Evolutionary conservation across 2,888 invertebrate species (phyloP).

Genomic region (Coleophora flavipennella): DNA sequence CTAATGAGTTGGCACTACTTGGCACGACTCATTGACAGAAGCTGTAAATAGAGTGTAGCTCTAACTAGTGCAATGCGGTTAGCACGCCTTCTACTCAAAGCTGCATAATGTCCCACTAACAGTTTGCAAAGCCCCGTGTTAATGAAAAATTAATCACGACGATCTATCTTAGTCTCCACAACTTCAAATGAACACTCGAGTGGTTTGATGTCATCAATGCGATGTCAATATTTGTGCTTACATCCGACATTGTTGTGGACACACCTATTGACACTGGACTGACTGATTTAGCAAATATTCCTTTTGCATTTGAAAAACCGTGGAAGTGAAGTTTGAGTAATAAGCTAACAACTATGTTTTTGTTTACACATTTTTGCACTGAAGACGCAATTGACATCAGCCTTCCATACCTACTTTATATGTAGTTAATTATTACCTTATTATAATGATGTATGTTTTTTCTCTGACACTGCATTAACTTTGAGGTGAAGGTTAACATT

Average conservation of each 20-base stretch:
- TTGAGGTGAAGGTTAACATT: too few relatives aligned
- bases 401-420: too few relatives aligned
- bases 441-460: too few relatives aligned
- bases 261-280: not conserved
- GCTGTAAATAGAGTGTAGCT: constrained; percentile 45
- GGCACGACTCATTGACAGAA: constrained; percentile 54
- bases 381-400: not conserved
- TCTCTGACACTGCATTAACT: too few relatives aligned
- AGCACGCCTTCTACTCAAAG: constrained; percentile 10
- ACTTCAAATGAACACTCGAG: too few relatives aligned
- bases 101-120: not conserved
- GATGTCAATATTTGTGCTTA: too few relatives aligned
- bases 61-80: constrained; percentile 33
- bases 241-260: not conserved
- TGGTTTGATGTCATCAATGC: too few relatives aligned
- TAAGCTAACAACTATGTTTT: not conserved
- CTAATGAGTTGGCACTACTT: constrained; percentile 26
- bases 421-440: too few relatives aligned
- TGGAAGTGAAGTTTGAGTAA: not conserved
- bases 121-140: too few relatives aligned
- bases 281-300: not conserved
- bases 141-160: too few relatives aligned
- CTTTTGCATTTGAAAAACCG: not conserved
- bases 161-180: too few relatives aligned
- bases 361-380: not conserved